Evolutionary conservation across 2,797 vertebrate species (phyloP), one percentile per base, ranked within the genome.

Genomic region (Kryptolebias ocellatus): DNA sequence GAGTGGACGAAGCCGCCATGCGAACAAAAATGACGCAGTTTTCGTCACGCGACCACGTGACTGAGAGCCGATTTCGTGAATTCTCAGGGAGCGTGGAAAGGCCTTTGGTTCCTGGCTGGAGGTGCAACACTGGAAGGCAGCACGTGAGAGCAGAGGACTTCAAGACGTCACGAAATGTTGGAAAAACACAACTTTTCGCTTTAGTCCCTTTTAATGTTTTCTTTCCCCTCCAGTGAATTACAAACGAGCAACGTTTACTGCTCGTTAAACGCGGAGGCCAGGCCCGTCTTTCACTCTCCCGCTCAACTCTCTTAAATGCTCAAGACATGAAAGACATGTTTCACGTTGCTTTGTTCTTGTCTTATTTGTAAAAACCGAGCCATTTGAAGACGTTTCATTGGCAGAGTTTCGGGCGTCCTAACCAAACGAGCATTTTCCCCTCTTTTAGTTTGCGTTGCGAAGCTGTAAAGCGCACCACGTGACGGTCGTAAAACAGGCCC

Each of bases 401-500:
- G 29, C 20, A 42, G 53, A 63, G 24, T 34, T 34, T 34, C 1
- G 6, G 34, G 34, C 34, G 6, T 34, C 20, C 20, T 24, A 24
- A 6, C 34, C 10, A 39, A 12, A 42, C 61, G n/a, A n/a, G 37
- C 44, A 46, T 57, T 68, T 34, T 9, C 4, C 24, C 52, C 52
- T 74, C 20, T 24, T 24, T 69, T 73, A 61, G 52, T 69, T 44
- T 58, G 49, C 60, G 51, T 64, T 54, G 65, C 63, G 64, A 74
- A 81, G 64, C 65, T 42, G 49, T 63, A 64, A 71, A 76, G 39
- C 17, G 4, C 12, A 66, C 56, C 80, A 72, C 18, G 56, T 75
- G 73, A 65, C 11, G 0, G 64, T 59, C 42, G 57, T 80, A 75
- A 85, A 87, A 81, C 58, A 39, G 70, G 42, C 67, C 76, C 64